phyloP scores from a whole-genome alignment of 2,113 vertebrate species.

The Calypte anna region DNA sequence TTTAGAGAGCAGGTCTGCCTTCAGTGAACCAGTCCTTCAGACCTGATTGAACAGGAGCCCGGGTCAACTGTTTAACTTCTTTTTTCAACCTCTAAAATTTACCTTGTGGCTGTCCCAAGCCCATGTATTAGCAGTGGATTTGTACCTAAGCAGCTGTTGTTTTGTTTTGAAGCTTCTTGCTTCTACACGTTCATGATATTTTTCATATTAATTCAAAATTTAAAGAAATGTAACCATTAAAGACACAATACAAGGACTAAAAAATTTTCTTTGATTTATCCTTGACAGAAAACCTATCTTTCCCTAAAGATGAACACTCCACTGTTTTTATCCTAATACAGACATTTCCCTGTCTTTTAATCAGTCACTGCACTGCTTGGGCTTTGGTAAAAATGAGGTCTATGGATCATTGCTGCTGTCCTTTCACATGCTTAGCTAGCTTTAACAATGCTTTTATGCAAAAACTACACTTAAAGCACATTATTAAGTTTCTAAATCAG shows the following conservation, averaged over 20 bases:
- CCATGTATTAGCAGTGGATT: background rate
- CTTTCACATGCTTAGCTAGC: background rate
- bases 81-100: background rate
- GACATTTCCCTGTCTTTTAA: background rate
- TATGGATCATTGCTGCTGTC: background rate
- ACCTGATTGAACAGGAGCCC: background rate
- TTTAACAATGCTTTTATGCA: background rate
- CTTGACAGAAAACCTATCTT: background rate
- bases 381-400: background rate
- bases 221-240: background rate
- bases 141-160: background rate
- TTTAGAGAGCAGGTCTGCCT: background rate
- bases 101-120: background rate
- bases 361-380: background rate
- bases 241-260: background rate
- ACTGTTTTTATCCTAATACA: background rate
- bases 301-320: background rate
- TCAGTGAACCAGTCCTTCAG: background rate
- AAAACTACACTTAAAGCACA: background rate
- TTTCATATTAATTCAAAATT: background rate
- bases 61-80: background rate
- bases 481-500: background rate
- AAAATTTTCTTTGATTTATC: background rate
- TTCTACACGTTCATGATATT: background rate
- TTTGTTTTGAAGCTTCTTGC: background rate